A percentile compares a stretch with the other conserved stretches of the same genome.
These are phyloP conservation scores for Drosophila helvetica DNA, from an alignment of 2,888 invertebrate genomes.

Conservation along the genomic window DNA sequence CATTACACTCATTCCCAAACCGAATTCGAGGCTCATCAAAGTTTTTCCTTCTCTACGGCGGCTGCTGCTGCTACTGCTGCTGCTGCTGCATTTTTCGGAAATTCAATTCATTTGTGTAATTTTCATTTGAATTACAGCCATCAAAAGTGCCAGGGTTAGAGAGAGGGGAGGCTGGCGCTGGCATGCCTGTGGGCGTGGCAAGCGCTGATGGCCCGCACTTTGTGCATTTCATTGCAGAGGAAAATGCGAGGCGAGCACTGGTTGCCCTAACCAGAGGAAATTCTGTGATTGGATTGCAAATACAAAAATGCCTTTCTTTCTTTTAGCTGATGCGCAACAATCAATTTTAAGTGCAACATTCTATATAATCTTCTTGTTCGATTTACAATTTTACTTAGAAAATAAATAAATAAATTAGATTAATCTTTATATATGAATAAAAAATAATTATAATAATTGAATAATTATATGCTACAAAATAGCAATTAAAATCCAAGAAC, in stretches of 20 bases:
- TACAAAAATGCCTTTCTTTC: neutral
- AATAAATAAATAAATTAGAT: neutral
- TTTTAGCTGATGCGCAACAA: neutral
- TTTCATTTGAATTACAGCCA: constrained; percentile 71
- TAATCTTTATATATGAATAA: neutral
- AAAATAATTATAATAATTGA: no score
- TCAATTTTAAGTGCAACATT: neutral
- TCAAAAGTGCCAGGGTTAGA: constrained; percentile 48
- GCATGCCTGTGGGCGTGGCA: constrained; percentile 32
- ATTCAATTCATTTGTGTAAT: constrained; percentile 75
- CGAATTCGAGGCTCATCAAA: constrained; percentile 63
- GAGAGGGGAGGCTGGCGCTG: constrained; percentile 9
- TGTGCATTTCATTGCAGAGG: constrained; percentile 3
- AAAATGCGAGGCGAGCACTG: constrained; percentile 34
- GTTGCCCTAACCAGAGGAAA: constrained; percentile 24
- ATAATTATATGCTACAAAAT: no score
- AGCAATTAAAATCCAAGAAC: no score
- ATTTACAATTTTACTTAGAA: neutral
- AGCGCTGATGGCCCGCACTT: constrained; percentile 36
- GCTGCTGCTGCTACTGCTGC: constrained; percentile 19
- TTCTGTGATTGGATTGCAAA: neutral
- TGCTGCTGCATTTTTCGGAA: constrained; percentile 57
- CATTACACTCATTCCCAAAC: constrained; percentile 40
- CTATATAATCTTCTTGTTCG: neutral
- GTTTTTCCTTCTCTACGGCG: constrained; percentile 52